Conservation (phyloP, 2,113 vertebrate genomes). For the Dipodomys ordii region DNA sequence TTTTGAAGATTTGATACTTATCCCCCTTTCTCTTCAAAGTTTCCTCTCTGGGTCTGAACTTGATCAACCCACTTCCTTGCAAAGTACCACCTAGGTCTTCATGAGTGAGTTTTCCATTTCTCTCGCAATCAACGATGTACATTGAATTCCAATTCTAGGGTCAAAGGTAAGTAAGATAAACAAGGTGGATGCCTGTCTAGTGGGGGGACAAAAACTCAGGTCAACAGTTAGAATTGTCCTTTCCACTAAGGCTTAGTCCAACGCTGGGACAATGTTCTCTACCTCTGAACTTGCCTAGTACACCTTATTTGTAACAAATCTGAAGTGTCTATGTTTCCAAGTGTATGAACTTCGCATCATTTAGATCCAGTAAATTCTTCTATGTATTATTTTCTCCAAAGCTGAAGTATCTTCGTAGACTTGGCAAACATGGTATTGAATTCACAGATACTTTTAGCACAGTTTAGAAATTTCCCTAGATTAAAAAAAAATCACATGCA, state of each 20-base stretch:
- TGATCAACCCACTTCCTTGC: background rate
- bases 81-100: background rate
- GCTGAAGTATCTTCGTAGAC: background rate
- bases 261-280: background rate
- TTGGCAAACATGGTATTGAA: background rate
- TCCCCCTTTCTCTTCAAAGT: background rate
- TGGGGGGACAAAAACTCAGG: background rate
- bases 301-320: background rate
- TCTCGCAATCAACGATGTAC: background rate
- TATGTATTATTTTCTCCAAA: background rate
- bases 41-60: background rate
- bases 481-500: background rate
- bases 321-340: background rate
- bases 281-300: background rate
- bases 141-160: background rate
- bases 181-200: background rate
- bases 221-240: no score
- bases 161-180: background rate
- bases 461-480: background rate
- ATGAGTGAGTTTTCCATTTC: background rate
- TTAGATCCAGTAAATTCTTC: background rate
- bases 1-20: background rate
- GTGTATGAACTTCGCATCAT: background rate
- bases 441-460: slow-evolving; percentile 21
- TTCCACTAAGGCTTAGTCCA: no score